These are phyloP conservation scores for Anthoptus insignis DNA, from an alignment of 2,888 invertebrate species.

Conservation along the genomic window DNA sequence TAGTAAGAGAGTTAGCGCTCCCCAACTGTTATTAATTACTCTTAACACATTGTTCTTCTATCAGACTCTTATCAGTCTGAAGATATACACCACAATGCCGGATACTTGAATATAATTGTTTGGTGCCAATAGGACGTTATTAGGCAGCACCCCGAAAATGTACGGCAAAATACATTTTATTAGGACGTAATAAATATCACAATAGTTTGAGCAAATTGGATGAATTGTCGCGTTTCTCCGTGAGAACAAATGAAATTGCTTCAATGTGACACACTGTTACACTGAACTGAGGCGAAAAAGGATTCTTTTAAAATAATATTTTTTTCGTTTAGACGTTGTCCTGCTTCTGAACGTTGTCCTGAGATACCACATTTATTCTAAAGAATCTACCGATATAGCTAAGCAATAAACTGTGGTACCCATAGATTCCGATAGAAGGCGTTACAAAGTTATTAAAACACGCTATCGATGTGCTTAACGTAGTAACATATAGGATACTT, in stretches of 20 bases:
- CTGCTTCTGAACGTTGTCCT: too few relatives aligned
- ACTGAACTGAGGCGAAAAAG: too few relatives aligned
- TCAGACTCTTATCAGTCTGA: slow-evolving; percentile 24
- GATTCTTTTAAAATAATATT: too few relatives aligned
- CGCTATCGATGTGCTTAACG: too few relatives aligned
- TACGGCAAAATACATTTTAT: slow-evolving; percentile 29
- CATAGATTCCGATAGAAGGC: too few relatives aligned
- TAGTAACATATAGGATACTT: too few relatives aligned
- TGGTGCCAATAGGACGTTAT: background rate
- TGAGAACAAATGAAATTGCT: slow-evolving; percentile 36
- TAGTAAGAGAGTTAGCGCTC: too few relatives aligned
- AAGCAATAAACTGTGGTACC: too few relatives aligned
- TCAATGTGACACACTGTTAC: slow-evolving; percentile 20
- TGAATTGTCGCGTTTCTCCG: slow-evolving; percentile 27
- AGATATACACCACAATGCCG: slow-evolving; percentile 8
- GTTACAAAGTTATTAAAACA: too few relatives aligned
- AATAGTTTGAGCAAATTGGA: slow-evolving; percentile 33
- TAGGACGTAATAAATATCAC: slow-evolving; percentile 26
- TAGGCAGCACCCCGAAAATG: slow-evolving; percentile 4
- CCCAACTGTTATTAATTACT: too few relatives aligned
- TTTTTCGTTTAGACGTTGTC: background rate
- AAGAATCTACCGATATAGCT: too few relatives aligned
- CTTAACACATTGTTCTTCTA: slow-evolving; percentile 16
- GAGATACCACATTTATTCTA: too few relatives aligned
- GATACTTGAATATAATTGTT: slow-evolving; percentile 20